Percentiles rank a stretch among this genome's conserved stretches.
phyloP scores from a whole-genome alignment of 2,113 vertebrate genomes.

The Misgurnus anguillicaudatus region DNA sequence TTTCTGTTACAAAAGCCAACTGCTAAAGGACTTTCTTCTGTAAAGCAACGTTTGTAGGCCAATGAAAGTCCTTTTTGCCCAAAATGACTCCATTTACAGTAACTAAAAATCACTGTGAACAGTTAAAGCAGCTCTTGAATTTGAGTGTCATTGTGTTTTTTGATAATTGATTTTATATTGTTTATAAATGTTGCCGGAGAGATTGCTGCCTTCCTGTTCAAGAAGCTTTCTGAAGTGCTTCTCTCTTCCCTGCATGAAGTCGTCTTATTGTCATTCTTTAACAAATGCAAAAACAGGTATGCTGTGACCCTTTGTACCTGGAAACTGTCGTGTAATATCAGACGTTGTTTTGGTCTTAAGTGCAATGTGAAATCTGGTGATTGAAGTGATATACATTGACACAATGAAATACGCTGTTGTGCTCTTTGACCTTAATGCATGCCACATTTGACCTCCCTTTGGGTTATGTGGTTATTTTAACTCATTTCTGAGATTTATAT shows the following conservation, averaged over 20 bases:
- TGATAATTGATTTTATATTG: neutral
- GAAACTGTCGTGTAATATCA: neutral
- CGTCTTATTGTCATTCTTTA: neutral
- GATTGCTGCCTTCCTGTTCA: neutral
- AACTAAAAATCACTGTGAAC: slow-evolving; percentile 22
- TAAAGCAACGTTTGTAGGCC: neutral
- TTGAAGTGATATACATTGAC: neutral
- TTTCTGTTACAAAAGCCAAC: slow-evolving; percentile 41
- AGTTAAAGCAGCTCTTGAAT: slow-evolving; percentile 21
- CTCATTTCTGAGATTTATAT: neutral
- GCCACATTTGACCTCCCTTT: slow-evolving; percentile 7
- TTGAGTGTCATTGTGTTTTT: slow-evolving; percentile 3
- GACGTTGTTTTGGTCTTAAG: slow-evolving; percentile 10
- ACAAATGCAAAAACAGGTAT: neutral
- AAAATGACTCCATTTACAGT: neutral
- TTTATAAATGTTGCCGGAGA: slow-evolving; percentile 25
- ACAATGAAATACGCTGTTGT: slow-evolving; percentile 7
- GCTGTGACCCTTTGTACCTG: neutral
- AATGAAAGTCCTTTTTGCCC: neutral
- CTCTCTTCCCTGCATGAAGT: neutral
- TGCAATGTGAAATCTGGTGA: slow-evolving; percentile 23
- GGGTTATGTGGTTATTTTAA: neutral
- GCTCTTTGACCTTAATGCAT: slow-evolving; percentile 17
- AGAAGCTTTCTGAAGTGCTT: neutral
- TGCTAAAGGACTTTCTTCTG: slow-evolving; percentile 9